A percentile compares a stretch with the other conserved stretches of the same genome.
phyloP scores from a whole-genome alignment of 2,888 invertebrate species.

The Ischnura elegans region DNA sequence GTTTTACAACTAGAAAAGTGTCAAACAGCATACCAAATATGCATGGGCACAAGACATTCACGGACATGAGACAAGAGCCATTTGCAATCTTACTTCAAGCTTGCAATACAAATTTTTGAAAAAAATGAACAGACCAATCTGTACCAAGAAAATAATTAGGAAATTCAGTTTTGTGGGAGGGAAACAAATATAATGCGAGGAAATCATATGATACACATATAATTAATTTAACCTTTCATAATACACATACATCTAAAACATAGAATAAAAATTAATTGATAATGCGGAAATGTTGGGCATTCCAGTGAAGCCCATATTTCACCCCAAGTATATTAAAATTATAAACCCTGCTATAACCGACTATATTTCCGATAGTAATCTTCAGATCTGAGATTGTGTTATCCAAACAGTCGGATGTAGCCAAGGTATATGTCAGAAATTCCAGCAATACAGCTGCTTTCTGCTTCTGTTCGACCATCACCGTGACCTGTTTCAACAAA shows the following conservation, averaged over 20 bases:
- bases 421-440: conserved; percentile 58
- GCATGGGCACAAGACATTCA: conserved; percentile 37
- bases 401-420: conserved; percentile 56
- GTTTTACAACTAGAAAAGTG: conserved; percentile 59
- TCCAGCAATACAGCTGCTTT: conserved; percentile 41
- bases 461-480: conserved; percentile 62
- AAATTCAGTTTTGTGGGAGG: conserved; percentile 44
- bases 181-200: conserved; percentile 26
- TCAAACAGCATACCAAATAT: conserved; percentile 57
- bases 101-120: conserved; percentile 17
- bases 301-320: conserved; percentile 39
- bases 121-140: background rate
- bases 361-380: conserved; percentile 39
- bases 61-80: conserved; percentile 22
- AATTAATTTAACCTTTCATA: conserved; percentile 49
- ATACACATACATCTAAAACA: conserved; percentile 61
- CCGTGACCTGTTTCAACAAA: conserved; percentile 21
- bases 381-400: conserved; percentile 50
- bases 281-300: conserved; percentile 49
- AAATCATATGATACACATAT: conserved; percentile 59
- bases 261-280: conserved; percentile 50
- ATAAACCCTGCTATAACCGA: conserved; percentile 67
- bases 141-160: conserved; percentile 35
- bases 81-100: conserved; percentile 42
- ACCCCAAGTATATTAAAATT: conserved; percentile 64